Percentiles rank a stretch among this genome's conserved stretches.
These are phyloP conservation scores for Myotis lucifugus DNA, from an alignment of 2,113 vertebrate genomes.

Conservation along the genomic window DNA sequence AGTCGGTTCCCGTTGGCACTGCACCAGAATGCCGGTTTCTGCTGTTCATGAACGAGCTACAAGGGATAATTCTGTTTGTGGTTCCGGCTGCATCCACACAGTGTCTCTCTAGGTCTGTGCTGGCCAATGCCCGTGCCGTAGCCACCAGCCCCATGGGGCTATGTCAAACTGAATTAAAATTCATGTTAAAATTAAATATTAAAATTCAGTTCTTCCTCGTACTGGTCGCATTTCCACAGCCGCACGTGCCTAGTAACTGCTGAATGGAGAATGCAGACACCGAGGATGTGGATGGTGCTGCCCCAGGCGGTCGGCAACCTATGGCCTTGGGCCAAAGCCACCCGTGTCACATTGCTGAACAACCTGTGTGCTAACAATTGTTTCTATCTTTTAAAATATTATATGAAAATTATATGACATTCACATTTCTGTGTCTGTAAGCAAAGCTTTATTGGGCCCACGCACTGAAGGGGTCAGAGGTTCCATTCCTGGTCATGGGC, in stretches of 20 bases:
- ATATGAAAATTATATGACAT: neutral
- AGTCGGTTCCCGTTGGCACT: neutral
- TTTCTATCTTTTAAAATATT: neutral
- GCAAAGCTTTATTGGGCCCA: neutral
- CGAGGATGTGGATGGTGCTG: rapidly evolving
- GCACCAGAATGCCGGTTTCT: rapidly evolving
- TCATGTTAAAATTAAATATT: neutral
- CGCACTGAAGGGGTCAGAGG: too few species aligned
- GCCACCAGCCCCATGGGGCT: neutral
- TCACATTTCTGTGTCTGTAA: neutral
- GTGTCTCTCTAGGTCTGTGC: too few species aligned
- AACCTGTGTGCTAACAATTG: rapidly evolving
- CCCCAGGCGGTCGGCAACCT: neutral
- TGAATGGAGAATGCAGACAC: rapidly evolving
- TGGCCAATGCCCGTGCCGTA: rapidly evolving
- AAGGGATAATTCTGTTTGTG: rapidly evolving
- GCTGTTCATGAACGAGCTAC: neutral
- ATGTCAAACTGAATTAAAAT: neutral
- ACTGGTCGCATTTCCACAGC: neutral
- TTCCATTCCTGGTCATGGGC: too few species aligned
- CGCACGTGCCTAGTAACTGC: rapidly evolving
- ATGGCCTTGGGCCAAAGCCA: rapidly evolving
- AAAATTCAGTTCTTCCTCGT: neutral
- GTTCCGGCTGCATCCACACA: rapidly evolving
- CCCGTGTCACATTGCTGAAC: rapidly evolving